phyloP scores from a whole-genome alignment of 2,113 vertebrate species.

The Pyrgilauda ruficollis region DNA sequence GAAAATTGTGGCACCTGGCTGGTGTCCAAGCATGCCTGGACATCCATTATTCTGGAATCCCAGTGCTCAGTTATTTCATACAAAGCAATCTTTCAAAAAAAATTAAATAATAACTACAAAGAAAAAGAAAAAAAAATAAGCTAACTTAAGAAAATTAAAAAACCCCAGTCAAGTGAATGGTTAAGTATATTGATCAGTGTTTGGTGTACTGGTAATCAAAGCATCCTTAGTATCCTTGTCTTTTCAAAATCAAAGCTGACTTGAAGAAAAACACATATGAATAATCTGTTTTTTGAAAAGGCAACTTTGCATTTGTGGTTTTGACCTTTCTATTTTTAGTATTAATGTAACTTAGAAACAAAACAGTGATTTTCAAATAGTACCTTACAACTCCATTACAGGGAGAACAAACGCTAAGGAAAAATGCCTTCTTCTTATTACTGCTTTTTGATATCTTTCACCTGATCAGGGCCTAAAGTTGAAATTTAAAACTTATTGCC shows the following conservation, averaged over 20 bases:
- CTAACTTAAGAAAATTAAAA: neutral
- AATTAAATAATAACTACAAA: constrained; percentile 68
- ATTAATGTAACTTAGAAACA: neutral
- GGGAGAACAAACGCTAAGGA: neutral
- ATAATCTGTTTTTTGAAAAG: neutral
- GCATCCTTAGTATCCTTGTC: neutral
- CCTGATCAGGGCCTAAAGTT: neutral
- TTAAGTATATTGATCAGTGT: constrained; percentile 39
- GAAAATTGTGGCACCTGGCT: constrained; percentile 52
- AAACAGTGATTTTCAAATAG: neutral
- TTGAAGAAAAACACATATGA: neutral
- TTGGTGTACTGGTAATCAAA: constrained; percentile 58
- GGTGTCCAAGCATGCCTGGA: neutral
- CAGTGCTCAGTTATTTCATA: constrained; percentile 67
- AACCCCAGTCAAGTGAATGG: neutral
- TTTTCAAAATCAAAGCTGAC: neutral
- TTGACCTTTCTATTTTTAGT: neutral
- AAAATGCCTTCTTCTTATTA: neutral
- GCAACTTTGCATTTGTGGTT: neutral
- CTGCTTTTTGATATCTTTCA: neutral
- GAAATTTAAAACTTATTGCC: constrained; percentile 54
- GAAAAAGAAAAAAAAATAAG: neutral
- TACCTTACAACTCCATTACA: neutral
- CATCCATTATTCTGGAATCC: constrained; percentile 63
- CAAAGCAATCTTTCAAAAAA: constrained; percentile 73